Percentiles rank a stretch among this genome's conserved stretches.
Evolutionary conservation across 2,888 invertebrate species (phyloP).

Genomic region (Cheilosia vulpina): DNA sequence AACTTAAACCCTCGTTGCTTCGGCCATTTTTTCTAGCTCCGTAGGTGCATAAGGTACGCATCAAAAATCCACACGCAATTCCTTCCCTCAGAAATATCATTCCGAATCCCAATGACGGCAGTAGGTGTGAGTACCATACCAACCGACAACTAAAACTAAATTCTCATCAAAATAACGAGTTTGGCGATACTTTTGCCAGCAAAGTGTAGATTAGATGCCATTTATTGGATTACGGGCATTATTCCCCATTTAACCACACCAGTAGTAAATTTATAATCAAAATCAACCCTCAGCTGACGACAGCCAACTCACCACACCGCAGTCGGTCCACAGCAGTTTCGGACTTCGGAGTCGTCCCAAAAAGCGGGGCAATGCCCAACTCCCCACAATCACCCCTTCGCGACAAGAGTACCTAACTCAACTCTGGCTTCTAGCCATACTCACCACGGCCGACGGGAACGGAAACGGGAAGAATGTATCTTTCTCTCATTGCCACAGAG

Average conservation of each 20-base stretch:
- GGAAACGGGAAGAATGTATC: conserved; percentile 2
- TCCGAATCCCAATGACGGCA: too few relatives aligned
- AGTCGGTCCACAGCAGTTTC: conserved; percentile 21
- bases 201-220: conserved; percentile 60
- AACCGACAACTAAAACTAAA: conserved; percentile 16
- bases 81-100: too few relatives aligned
- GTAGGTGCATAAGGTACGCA: too few relatives aligned
- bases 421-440: conserved; percentile 20
- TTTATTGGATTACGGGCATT: conserved; percentile 72
- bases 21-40: too few relatives aligned
- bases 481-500: conserved; percentile 15
- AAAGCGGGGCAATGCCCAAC: conserved; percentile 16
- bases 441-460: conserved; percentile 45
- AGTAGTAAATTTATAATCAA: conserved; percentile 54
- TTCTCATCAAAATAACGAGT: conserved; percentile 51
- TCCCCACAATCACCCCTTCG: conserved; percentile 7
- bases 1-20: too few relatives aligned
- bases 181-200: conserved; percentile 44
- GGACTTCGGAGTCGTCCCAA: conserved; percentile 57
- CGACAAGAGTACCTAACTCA: neutral
- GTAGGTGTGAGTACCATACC: neutral
- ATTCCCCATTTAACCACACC: conserved; percentile 68
- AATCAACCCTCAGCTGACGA: conserved; percentile 57
- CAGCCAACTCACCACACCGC: conserved; percentile 17
- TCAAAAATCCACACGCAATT: too few relatives aligned